Conservation (phyloP, 2,888 invertebrate genomes). For the Eilema sororculum region DNA sequence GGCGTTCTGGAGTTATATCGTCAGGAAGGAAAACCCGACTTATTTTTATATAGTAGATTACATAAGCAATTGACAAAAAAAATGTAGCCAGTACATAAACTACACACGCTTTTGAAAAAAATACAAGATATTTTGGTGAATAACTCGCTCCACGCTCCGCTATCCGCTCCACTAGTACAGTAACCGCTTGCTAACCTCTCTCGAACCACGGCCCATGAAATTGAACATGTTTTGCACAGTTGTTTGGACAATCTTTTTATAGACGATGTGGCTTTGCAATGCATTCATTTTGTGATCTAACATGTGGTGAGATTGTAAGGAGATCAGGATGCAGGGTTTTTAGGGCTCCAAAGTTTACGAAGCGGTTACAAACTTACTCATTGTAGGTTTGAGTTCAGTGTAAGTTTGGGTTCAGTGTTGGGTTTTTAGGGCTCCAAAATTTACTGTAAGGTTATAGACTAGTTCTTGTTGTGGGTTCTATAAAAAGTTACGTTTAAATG, state of each 20-base stretch:
- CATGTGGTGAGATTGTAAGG: slow-evolving; percentile 24
- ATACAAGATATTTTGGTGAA: background rate
- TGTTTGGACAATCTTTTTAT: slow-evolving; percentile 52
- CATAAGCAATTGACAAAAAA: too few species aligned
- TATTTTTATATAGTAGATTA: too few species aligned
- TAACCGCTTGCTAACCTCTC: background rate
- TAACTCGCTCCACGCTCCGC: slow-evolving; percentile 5
- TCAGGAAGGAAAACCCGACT: too few species aligned
- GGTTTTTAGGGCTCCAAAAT: too few species aligned
- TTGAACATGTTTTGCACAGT: slow-evolving; percentile 41
- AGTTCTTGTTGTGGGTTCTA: too few species aligned
- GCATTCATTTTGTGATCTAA: slow-evolving; percentile 40
- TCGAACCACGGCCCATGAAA: slow-evolving; percentile 24
- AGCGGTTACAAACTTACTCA: background rate
- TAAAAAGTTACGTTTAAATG: too few species aligned
- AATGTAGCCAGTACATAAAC: too few species aligned
- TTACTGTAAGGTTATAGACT: too few species aligned
- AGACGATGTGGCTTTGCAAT: slow-evolving; percentile 38
- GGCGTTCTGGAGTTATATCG: too few species aligned
- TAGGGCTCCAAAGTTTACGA: background rate
- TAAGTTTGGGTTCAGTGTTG: too few species aligned
- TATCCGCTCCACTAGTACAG: slow-evolving; percentile 9
- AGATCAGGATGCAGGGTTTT: slow-evolving; percentile 12
- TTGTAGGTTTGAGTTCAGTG: background rate
- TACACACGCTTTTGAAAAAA: too few species aligned